These are phyloP conservation scores for Dichetophora obliterata DNA, from an alignment of 2,888 invertebrate genomes.

Conservation along the genomic window DNA sequence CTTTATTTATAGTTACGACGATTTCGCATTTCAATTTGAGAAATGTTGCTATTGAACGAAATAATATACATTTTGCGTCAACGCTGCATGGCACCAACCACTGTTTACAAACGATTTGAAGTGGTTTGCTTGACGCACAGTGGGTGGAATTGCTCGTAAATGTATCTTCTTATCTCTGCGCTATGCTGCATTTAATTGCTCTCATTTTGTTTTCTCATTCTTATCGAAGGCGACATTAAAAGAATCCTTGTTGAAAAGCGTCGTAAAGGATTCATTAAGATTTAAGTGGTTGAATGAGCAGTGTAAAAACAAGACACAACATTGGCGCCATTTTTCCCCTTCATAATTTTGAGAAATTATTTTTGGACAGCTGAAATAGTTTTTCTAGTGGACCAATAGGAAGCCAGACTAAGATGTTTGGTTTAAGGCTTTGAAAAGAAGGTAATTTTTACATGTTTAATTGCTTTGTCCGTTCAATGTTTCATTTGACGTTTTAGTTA, in stretches of 20 bases:
- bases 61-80: neutral
- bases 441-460: no score
- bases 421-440: no score
- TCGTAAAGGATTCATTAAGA: neutral
- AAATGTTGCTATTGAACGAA: neutral
- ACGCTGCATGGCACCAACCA: no score
- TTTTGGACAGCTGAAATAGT: neutral
- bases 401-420: neutral
- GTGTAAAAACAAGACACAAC: neutral
- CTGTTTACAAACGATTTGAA: neutral
- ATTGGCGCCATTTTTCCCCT: constrained; percentile 16
- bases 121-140: neutral
- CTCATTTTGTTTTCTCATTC: constrained; percentile 28
- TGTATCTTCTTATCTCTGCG: constrained; percentile 25
- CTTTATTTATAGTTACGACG: no score
- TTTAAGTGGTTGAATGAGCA: neutral
- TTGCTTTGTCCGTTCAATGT: no score
- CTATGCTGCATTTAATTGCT: constrained; percentile 35
- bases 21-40: no score
- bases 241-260: neutral
- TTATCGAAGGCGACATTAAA: constrained; percentile 24
- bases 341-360: no score
- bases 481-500: no score
- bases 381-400: neutral
- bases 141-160: constrained; percentile 3